Evolutionary conservation across 2,113 vertebrate species (phyloP).

Genomic region (Potamarius usumacintae): DNA sequence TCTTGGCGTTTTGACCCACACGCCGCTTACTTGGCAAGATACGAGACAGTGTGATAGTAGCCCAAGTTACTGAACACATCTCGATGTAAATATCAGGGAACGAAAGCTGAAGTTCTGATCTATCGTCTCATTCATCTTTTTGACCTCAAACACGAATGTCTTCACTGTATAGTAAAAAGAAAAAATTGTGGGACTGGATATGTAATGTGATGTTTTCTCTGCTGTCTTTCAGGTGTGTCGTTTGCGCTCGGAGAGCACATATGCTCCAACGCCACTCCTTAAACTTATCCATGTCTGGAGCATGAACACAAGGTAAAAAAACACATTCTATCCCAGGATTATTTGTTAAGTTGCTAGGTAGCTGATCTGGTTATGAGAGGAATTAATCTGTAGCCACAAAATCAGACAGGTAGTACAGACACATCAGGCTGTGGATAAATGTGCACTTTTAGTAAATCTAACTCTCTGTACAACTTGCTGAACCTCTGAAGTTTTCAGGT

Average conservation of each 20-base stretch:
- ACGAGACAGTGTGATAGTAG: no score
- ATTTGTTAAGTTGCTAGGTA: neutral
- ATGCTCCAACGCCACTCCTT: constrained; percentile 89
- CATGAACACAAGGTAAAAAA: constrained; percentile 83
- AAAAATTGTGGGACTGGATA: neutral
- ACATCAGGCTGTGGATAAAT: neutral
- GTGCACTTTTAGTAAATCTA: neutral
- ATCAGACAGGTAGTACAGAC: neutral
- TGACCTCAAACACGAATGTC: neutral
- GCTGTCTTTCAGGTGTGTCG: constrained; percentile 78
- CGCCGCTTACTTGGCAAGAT: no score
- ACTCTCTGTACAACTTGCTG: neutral
- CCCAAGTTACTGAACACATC: no score
- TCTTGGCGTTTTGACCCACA: no score
- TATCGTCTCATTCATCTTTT: neutral
- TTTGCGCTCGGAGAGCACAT: constrained; percentile 85
- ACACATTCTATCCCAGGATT: neutral
- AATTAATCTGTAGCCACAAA: neutral
- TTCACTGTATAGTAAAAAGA: neutral
- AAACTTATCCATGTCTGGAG: constrained; percentile 91
- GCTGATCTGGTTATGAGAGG: neutral
- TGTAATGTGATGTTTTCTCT: constrained; percentile 30
- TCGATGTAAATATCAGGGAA: neutral
- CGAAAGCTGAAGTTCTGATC: neutral
- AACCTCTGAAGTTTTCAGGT: no score